These are phyloP conservation scores for Pangasius sanitwongsei DNA, from an alignment of 2,797 vertebrate species.

Conservation along the genomic window DNA sequence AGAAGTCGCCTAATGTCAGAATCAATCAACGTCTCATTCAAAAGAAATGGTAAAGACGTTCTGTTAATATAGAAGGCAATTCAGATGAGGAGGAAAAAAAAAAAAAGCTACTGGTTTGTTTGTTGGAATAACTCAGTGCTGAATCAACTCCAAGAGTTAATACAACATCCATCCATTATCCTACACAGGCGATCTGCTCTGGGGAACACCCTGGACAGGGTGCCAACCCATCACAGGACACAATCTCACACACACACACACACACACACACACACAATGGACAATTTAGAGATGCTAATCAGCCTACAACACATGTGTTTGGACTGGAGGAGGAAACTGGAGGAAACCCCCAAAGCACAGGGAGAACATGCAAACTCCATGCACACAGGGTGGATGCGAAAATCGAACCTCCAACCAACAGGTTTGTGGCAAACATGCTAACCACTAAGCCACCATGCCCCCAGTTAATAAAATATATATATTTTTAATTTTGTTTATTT, in stretches of 20 bases:
- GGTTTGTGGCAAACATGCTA: too few species aligned
- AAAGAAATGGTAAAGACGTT: background rate
- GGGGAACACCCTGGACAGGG: too few species aligned
- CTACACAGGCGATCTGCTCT: too few species aligned
- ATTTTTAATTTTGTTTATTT: too few species aligned
- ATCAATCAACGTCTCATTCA: constrained; percentile 20
- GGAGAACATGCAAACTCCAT: background rate
- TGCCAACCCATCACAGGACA: too few species aligned
- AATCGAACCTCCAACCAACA: too few species aligned
- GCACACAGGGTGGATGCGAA: too few species aligned
- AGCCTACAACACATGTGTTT: background rate
- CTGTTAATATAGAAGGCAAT: background rate
- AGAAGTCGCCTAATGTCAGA: constrained; percentile 67
- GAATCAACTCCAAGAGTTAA: background rate
- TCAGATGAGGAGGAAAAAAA: background rate
- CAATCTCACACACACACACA: background rate
- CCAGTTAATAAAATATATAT: too few species aligned
- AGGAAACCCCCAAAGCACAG: background rate
- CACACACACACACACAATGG: background rate
- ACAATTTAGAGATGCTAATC: background rate
- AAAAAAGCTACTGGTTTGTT: background rate
- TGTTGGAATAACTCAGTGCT: background rate
- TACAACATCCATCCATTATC: too few species aligned
- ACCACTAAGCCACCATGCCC: too few species aligned
- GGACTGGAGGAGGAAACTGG: background rate